Evolutionary conservation across 1,140 invertebrate genomes (phyloP).

Genomic region (Leptinotarsa lineolata): DNA sequence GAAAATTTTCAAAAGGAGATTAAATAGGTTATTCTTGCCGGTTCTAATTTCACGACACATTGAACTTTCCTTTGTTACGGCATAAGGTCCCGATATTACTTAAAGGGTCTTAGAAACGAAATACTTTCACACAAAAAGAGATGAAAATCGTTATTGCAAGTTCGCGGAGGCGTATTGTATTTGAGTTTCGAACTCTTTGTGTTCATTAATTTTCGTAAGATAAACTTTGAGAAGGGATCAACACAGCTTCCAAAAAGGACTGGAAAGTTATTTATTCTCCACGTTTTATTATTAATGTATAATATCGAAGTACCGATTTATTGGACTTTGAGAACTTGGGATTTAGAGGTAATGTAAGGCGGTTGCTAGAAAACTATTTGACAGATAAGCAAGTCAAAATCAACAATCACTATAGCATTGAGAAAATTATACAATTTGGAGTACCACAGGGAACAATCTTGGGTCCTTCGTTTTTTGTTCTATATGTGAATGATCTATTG

Average conservation of each 20-base stretch:
- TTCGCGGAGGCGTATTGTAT: constrained; percentile 37
- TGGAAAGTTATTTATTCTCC: not conserved
- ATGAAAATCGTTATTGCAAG: constrained; percentile 17
- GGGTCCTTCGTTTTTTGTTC: too few species aligned
- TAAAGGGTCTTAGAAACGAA: constrained; percentile 31
- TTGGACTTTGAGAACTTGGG: too few species aligned
- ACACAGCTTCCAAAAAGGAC: not conserved
- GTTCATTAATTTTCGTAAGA: constrained; percentile 20
- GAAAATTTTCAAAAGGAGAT: constrained; percentile 42
- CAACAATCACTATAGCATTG: too few species aligned
- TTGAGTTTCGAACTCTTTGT: constrained; percentile 32
- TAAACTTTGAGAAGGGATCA: constrained; percentile 10
- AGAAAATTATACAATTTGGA: too few species aligned
- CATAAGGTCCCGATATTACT: constrained; percentile 18
- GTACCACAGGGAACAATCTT: too few species aligned
- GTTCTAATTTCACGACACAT: constrained; percentile 50
- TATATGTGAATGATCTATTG: too few species aligned
- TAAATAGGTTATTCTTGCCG: constrained; percentile 49
- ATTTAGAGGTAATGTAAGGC: too few species aligned
- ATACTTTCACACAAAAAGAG: constrained; percentile 23
- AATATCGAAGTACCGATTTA: too few species aligned
- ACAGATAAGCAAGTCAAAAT: too few species aligned
- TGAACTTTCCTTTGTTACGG: constrained; percentile 42
- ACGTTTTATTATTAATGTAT: not conserved
- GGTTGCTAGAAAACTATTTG: too few species aligned